Evolutionary conservation across 2,888 invertebrate species (phyloP), one percentile per base, ranked within the genome.

Genomic region (Watsonalla cultraria): DNA sequence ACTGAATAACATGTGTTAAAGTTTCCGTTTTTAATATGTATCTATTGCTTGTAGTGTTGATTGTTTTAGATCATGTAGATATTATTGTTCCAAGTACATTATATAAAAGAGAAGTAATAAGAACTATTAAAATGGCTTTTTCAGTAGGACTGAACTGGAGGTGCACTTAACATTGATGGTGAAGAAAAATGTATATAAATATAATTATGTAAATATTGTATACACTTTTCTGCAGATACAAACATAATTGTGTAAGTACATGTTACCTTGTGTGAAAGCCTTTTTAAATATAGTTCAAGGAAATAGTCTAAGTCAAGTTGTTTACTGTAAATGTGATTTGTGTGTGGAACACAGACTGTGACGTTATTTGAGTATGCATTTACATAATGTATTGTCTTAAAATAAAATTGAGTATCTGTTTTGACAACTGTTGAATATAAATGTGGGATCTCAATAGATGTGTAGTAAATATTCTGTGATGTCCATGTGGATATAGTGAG

Each of bases 391-490:
- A 5, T 9, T 42, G 42, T 42, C 42, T 42, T 42, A 9, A 42
- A 42, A 9, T 42, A 11, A 11, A 5, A 2, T 42, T 42, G 24
- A 24, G 24, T 37, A 37, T 52, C 71, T 60, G 45, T 57, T 64
- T 56, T 56, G 54, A 54, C 66, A 71, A 68, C 75, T 79, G 76
- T 78, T 72, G 61, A 82, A 85, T 82, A 72, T 83, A 84, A 82
- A 73, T 72, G 83, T 85, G 84, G 83, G 84, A 80, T 86, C 78
- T 79, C 75, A 68, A 66, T 60, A 64, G 78, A 80, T 72, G 65
- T 65, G 68, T 72, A 80, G 68, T 70, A 62, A 61, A 68, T 58
- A 55, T 72, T 77, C 76, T 82, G 78, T 84, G 82, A 82, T 82
- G 72, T 80, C 78, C 74, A 58, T 71, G 70, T 75, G 80, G 79